phyloP scores from a whole-genome alignment of 2,888 invertebrate genomes.

The Trichacis sp. region DNA sequence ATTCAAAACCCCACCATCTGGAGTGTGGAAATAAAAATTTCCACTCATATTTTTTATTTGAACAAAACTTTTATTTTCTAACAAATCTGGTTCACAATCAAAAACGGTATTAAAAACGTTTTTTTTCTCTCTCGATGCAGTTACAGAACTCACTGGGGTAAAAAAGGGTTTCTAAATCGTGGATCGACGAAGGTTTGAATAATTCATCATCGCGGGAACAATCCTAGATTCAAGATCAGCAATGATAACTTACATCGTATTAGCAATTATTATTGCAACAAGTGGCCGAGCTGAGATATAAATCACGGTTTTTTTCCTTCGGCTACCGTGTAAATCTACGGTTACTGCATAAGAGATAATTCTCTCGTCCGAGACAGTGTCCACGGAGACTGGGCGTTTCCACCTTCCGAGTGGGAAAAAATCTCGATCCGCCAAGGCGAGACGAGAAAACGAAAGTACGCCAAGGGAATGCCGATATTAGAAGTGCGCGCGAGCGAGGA shows the following conservation, averaged over 20 bases:
- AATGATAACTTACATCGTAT: slow-evolving; percentile 35
- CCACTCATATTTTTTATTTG: no score
- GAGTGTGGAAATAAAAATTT: no score
- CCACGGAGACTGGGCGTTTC: slow-evolving; percentile 12
- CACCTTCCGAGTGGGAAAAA: slow-evolving; percentile 11
- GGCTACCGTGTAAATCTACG: slow-evolving; percentile 15
- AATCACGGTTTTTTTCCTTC: slow-evolving; percentile 20
- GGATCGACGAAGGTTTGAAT: neutral
- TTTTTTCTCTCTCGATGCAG: no score
- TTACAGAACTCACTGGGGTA: neutral
- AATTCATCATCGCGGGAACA: slow-evolving; percentile 21
- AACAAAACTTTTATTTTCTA: no score
- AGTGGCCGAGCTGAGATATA: slow-evolving; percentile 18
- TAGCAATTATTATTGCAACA: slow-evolving; percentile 36
- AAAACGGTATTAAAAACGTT: no score
- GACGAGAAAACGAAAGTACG: slow-evolving; percentile 31
- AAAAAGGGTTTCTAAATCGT: neutral
- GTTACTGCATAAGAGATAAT: slow-evolving; percentile 15
- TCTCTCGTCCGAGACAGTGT: slow-evolving; percentile 12
- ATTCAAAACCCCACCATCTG: no score
- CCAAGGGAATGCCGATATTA: slow-evolving; percentile 17
- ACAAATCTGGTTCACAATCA: neutral
- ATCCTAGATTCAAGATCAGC: slow-evolving; percentile 14
- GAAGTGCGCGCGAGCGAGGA: neutral
- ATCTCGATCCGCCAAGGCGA: slow-evolving; percentile 17